Base-by-base conservation (phyloP, 2,888 invertebrate genomes). In the Ametastegia equiseti region DNA sequence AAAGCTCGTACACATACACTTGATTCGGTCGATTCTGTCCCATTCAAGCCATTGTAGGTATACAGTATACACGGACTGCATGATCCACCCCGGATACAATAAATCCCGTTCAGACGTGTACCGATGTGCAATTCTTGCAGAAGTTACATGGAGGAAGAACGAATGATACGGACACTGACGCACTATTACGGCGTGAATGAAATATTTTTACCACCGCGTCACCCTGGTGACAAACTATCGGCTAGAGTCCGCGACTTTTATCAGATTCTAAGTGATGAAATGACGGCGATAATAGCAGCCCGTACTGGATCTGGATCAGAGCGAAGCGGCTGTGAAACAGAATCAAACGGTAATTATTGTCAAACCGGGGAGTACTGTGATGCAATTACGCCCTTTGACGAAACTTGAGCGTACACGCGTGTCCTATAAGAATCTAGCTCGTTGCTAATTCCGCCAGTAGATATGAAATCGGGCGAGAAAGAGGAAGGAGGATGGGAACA, bases 141-240 rank as follows among this genome's bases (percentile, higher is more conserved):
- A 54, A 36, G n/a, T 50, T 86, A 89, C 47, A 83, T 89, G 45
- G 84, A 88, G 13, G 92, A 93, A 83, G 90, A 91, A 67, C 85
- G 84, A 39, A 83, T 92, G 23, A 85, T 90, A 30, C 87, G 89
- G 27, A 81, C 90, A 1, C 82, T 92, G 33, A 84, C 88, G 75
- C 88, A 90, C 80, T 92, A 92, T 84, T 92, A 93, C 84, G 87
- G 88, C 75, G 85, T 87, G 9, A 86, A 91, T 13, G 89, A 91
- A 60, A 85, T 93, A 65, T 88, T 92, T 15, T 85, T 92, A 73
- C 93, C 93, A 0, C 87, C 87, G 19, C 87, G 91, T 81, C 82
- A 84, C 80, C 87, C 90, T 1, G 92, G 78, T 45, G 60, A 78
- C 13, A 54, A 30, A 60, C 11, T 78, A 30, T 60, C 78, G 6